Base-by-base conservation (phyloP, 2,888 invertebrate species). In the Campoplex capitator region DNA sequence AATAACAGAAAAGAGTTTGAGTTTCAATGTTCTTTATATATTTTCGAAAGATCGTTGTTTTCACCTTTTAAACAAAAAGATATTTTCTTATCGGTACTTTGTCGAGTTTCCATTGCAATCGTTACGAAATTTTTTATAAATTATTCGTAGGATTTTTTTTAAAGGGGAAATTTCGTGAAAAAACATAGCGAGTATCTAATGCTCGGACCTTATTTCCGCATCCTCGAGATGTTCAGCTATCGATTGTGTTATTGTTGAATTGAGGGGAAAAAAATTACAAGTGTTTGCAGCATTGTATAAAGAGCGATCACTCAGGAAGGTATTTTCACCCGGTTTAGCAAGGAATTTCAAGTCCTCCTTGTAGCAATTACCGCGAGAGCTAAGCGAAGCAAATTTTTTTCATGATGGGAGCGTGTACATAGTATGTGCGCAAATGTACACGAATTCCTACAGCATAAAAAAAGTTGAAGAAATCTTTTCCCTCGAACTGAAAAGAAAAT, bases 331-430 rank as follows among this genome's bases (percentile, higher is more conserved):
- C 7, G 81, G 65, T 42, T 74, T 45, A 48, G 32, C 68, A 62
- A 73, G 78, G 81, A 74, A 87, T 84, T 83, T 76, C 76, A 80
- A 65, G 78, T 79, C 56, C 58, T 67, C 45, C 71, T 68, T 45
- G 54, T 78, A 67, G 84, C 86, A 86, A 86, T 86, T 86, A 86
- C 74, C 56, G 68, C 71, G 68, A 73, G 38, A 76, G 23, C 70
- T 51, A 65, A 75, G 73, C 8, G 32, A 67, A 35, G 65, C 35
- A 35, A 32, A 35, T 65, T 67, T 23, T 23, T 51, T 73, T 28
- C 62, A 38, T 42, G 16, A 28, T n/a, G 38, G 42, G 65, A 54
- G 65, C 62, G 83, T 71, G 18, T 42, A 16, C 67, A 45, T 9
- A 9, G 45, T 51, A 23, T 35, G 48, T 18, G 38, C 45, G 38